These are phyloP conservation scores for Leucoraja ocellata DNA, from an alignment of 2,797 vertebrate genomes.

Conservation along the genomic window DNA sequence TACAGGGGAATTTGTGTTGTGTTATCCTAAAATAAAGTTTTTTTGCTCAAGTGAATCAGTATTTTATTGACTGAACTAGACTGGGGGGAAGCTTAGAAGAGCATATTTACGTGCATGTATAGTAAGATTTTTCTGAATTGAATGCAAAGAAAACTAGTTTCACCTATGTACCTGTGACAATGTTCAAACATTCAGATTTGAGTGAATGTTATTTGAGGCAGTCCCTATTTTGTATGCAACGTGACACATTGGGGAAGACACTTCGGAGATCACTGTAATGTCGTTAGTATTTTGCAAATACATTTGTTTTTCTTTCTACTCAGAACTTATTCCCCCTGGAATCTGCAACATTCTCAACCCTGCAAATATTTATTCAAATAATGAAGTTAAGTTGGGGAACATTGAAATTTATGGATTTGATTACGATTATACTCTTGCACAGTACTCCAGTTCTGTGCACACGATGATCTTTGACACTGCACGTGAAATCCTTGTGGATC, in stretches of 20 bases:
- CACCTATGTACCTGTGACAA: too few species aligned
- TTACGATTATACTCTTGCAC: constrained; percentile 66
- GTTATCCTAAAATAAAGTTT: too few species aligned
- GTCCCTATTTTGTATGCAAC: too few species aligned
- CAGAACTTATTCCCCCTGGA: constrained; percentile 67
- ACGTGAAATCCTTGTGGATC: constrained; percentile 64
- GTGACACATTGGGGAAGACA: neutral
- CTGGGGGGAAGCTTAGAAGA: too few species aligned
- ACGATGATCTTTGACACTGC: constrained; percentile 64
- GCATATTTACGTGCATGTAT: too few species aligned
- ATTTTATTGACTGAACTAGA: too few species aligned
- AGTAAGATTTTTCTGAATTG: too few species aligned
- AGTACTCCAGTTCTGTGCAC: constrained; percentile 64
- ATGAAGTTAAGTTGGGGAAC: constrained; percentile 64
- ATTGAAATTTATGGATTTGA: constrained; percentile 69
- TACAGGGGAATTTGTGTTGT: too few species aligned
- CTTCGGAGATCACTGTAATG: neutral
- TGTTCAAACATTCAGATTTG: neutral
- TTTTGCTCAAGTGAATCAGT: too few species aligned
- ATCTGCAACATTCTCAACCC: constrained; percentile 68
- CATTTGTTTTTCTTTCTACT: constrained; percentile 41
- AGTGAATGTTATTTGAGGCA: neutral
- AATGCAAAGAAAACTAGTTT: too few species aligned
- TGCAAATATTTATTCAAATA: constrained; percentile 64
- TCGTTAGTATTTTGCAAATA: neutral